These are phyloP conservation scores for Chloroceryle amazona DNA, from an alignment of 2,797 vertebrate genomes.

Conservation along the genomic window DNA sequence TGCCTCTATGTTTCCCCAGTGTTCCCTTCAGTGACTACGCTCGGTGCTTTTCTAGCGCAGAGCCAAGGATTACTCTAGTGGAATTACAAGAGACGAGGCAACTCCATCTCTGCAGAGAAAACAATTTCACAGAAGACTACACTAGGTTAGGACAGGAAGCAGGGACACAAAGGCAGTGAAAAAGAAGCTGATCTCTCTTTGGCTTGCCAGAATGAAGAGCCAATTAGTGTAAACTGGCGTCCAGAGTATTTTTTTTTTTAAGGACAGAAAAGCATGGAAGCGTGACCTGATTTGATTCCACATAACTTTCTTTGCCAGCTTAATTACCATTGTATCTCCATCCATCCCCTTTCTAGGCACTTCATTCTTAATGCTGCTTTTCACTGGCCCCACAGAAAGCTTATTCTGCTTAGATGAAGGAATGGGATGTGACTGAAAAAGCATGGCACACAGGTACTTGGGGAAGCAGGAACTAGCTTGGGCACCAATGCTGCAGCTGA, in stretches of 20 bases:
- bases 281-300: not conserved
- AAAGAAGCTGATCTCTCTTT: slow-evolving; percentile 19
- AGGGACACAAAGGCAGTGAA: slow-evolving; percentile 27
- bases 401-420: not conserved
- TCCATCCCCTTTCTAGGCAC: not conserved
- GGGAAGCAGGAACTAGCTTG: not conserved
- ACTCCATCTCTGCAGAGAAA: slow-evolving; percentile 54
- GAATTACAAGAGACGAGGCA: slow-evolving; percentile 32
- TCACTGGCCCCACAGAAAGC: not conserved
- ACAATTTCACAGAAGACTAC: slow-evolving; percentile 77
- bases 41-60: not conserved
- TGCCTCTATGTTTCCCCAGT: not conserved
- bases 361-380: not conserved
- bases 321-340: not conserved
- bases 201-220: slow-evolving; percentile 12
- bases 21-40: not conserved
- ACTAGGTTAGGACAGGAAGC: not conserved
- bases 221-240: slow-evolving; percentile 11
- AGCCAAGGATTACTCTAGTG: slow-evolving; percentile 65
- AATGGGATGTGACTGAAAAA: not conserved
- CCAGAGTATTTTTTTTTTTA: not conserved
- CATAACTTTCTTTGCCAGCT: not conserved
- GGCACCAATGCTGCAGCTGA: not conserved
- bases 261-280: not conserved
- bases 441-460: not conserved